phyloP scores from a whole-genome alignment of 2,797 vertebrate genomes.

The Echeneis naucrates region DNA sequence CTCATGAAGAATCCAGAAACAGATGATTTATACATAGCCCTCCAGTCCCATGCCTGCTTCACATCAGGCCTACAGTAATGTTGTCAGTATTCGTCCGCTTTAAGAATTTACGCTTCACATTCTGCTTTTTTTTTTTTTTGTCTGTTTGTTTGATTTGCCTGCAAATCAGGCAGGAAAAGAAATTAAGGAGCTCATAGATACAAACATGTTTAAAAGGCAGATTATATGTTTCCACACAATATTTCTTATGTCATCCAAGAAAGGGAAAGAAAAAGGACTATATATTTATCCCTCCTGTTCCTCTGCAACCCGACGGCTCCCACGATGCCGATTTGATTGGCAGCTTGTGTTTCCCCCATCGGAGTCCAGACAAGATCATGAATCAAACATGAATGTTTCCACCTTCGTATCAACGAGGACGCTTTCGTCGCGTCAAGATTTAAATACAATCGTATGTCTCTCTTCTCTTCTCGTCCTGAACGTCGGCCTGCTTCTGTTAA shows the following conservation, averaged over 20 bases:
- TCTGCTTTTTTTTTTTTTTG: background rate
- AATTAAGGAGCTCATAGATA: too few species aligned
- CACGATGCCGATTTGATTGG: slow-evolving; percentile 18
- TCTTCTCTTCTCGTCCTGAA: background rate
- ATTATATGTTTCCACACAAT: slow-evolving; percentile 10
- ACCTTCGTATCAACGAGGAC: too few species aligned
- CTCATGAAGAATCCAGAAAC: background rate
- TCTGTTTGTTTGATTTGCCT: too few species aligned
- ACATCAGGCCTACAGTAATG: slow-evolving; percentile 21
- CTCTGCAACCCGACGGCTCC: slow-evolving; percentile 16
- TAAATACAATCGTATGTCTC: background rate
- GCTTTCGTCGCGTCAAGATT: background rate
- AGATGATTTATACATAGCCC: slow-evolving; percentile 45
- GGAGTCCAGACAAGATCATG: slow-evolving; percentile 15
- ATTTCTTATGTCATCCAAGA: background rate
- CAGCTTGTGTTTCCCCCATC: slow-evolving; percentile 4
- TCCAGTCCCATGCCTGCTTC: slow-evolving; percentile 51
- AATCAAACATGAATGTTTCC: background rate
- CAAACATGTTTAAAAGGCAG: slow-evolving; percentile 9
- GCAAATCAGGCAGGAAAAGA: background rate
- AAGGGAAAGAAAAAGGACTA: too few species aligned
- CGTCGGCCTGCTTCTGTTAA: background rate
- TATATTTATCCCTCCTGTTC: background rate
- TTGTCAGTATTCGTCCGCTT: slow-evolving; percentile 15
- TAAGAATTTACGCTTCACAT: background rate